These are phyloP conservation scores for Bradypus variegatus DNA, from an alignment of 2,797 vertebrate genomes.

Conservation along the genomic window DNA sequence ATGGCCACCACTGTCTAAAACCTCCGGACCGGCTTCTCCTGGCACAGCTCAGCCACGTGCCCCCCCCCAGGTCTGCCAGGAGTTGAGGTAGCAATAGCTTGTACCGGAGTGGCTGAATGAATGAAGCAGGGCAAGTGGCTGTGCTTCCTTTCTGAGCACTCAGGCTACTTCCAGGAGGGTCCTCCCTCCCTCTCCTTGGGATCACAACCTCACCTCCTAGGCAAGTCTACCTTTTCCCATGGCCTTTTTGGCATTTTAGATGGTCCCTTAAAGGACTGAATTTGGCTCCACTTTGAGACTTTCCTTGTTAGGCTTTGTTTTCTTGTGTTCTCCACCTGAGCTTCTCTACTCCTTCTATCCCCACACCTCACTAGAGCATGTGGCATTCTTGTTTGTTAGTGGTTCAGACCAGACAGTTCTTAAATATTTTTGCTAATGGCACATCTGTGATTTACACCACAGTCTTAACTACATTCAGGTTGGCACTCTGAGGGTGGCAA, in stretches of 20 bases:
- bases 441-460: no score
- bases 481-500: not conserved
- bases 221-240: not conserved
- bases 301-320: not conserved
- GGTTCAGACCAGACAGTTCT: not conserved
- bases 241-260: not conserved
- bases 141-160: not conserved
- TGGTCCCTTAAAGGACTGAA: not conserved
- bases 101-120: no score
- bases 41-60: not conserved
- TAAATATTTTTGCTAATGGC: not conserved
- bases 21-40: not conserved
- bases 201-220: not conserved
- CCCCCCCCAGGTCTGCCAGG: not conserved
- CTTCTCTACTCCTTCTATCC: not conserved
- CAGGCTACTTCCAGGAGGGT: not conserved
- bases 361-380: not conserved
- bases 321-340: not conserved
- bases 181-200: not conserved
- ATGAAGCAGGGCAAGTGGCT: not conserved
- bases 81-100: not conserved
- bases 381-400: rapidly evolving
- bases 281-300: not conserved
- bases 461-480: not conserved
- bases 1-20: not conserved